Base-by-base conservation (phyloP, 2,888 invertebrate species). In the Empis livida region DNA sequence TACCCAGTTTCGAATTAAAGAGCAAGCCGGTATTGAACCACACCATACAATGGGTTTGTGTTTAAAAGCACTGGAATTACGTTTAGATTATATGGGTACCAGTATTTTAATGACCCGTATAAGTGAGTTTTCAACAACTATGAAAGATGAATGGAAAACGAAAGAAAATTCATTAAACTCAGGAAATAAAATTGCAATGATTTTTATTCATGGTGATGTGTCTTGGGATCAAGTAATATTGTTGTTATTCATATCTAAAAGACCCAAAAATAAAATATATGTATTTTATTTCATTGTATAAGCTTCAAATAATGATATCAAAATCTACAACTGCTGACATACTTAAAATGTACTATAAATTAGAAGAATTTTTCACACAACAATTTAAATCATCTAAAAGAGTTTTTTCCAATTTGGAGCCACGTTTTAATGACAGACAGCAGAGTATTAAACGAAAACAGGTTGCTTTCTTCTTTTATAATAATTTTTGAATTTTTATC, bases 61-160 rank as follows among this genome's bases (percentile, higher is more conserved):
- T 57, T 74, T 94, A 53, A 80, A 83, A 59, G 92, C 92, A 13
- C 70, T 94, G 44, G 94, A 96, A 70, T 75, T 92, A 56, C 78
- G 95, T 16, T 73, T 97, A 49, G 97, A 97, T 73, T 97, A 97
- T 74, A 97, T 97, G 97, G 95, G 95, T 51, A 89, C 94, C n/a
- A 84, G 90, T 37, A 92, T 92, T 48, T 72, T 97, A 50, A 88
- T 97, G 84, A 85, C 85, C 10, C 75, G 94, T 44, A 87, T 94
- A 42, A 90, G 89, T 55, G 78, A 80, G 13, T 78, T 93, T 54
- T 82, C 80, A 45, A 84, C 89, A 1, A 81, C 82, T 47, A 74
- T 93, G 51, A 74, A 82, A 50, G 94, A 95, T 68, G 89, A 92
- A 68, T 95, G 93, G 94, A 80, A 83, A 59, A 77, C 67, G 0